phyloP scores from a whole-genome alignment of 1,140 invertebrate species.

The Nixonia krombeini region DNA sequence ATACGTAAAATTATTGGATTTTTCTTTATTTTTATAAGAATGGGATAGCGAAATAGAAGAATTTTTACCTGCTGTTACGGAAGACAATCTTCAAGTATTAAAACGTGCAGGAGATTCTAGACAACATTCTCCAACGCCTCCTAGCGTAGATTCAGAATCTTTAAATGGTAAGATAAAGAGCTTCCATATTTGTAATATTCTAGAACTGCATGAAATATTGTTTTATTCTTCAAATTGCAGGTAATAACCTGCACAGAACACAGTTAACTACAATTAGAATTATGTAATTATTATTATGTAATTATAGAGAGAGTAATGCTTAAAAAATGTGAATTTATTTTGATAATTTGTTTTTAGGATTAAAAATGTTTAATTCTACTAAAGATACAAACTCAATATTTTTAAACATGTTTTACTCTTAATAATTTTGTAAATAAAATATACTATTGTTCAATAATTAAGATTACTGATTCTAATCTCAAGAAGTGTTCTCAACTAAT shows the following conservation, averaged over 20 bases:
- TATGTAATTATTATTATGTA: too few species aligned
- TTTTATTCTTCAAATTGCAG: too few species aligned
- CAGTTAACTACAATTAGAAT: too few species aligned
- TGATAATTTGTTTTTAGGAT: not conserved
- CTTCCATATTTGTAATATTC: too few species aligned
- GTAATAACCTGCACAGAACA: too few species aligned
- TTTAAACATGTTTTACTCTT: not conserved
- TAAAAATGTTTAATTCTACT: not conserved
- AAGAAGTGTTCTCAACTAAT: too few species aligned
- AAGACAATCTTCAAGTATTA: conserved; percentile 66
- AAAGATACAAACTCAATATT: not conserved
- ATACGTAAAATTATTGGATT: conserved; percentile 6
- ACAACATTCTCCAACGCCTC: conserved; percentile 63
- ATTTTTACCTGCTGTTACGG: conserved; percentile 66
- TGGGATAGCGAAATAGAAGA: conserved; percentile 69
- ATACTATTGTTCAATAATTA: not conserved
- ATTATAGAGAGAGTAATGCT: too few species aligned
- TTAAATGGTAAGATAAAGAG: conserved; percentile 58
- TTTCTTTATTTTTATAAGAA: conserved; percentile 51
- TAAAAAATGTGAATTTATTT: too few species aligned
- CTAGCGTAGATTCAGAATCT: conserved; percentile 50
- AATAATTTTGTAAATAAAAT: conserved; percentile 2
- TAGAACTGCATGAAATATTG: too few species aligned
- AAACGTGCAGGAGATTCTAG: conserved; percentile 64
- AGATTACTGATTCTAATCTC: too few species aligned